A percentile compares a stretch with the other conserved stretches of the same genome.
These are phyloP conservation scores for Neotragus pygmaeus DNA, from an alignment of 2,113 vertebrate genomes.

Conservation along the genomic window DNA sequence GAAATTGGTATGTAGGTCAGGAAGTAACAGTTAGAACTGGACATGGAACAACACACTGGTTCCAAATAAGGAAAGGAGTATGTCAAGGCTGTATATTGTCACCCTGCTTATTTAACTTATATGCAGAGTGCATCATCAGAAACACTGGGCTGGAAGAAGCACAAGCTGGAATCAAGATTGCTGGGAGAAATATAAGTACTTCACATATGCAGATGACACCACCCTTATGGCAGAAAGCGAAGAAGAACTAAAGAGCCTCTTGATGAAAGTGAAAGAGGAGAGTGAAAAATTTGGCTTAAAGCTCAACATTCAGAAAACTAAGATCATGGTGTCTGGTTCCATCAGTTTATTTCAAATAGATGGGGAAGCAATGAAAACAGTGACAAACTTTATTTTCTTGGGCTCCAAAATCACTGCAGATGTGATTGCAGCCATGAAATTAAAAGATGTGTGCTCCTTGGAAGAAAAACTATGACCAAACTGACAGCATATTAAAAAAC, in stretches of 20 bases:
- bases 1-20: neutral
- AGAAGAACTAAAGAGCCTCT: neutral
- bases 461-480: neutral
- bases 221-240: neutral
- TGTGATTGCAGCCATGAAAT: neutral
- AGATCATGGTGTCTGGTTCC: neutral
- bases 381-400: neutral
- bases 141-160: neutral
- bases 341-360: neutral
- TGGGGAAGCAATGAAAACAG: neutral
- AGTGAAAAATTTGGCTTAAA: neutral
- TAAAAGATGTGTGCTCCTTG: neutral
- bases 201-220: neutral
- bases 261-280: neutral
- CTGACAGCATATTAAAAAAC: neutral
- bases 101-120: neutral
- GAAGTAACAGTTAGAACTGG: neutral
- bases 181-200: neutral
- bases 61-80: neutral
- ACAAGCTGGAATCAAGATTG: neutral
- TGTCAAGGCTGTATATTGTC: neutral
- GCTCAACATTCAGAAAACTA: neutral
- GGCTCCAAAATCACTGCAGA: neutral
- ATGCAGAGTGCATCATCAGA: neutral
- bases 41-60: neutral